Evolutionary conservation across 2,888 invertebrate genomes (phyloP).

Genomic region (Eledona agricola): DNA sequence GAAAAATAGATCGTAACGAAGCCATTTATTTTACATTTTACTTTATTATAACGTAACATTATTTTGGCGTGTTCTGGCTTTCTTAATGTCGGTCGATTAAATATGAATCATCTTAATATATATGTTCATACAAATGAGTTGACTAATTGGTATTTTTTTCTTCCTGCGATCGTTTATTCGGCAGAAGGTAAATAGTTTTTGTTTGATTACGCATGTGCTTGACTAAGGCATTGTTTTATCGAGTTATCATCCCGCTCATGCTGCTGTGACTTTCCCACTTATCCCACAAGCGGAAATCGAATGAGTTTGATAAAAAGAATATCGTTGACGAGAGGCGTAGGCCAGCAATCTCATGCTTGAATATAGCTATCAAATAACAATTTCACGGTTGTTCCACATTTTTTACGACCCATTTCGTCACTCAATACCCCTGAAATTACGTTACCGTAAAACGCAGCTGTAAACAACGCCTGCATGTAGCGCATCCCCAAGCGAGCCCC

Average conservation of each 20-base stretch:
- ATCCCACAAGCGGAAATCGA: slow-evolving; percentile 5
- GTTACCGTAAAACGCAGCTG: too few relatives aligned
- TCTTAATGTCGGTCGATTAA: neutral
- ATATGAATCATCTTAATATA: slow-evolving; percentile 1
- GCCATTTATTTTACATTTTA: too few relatives aligned
- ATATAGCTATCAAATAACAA: slow-evolving; percentile 7
- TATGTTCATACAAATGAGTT: neutral
- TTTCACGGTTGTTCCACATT: slow-evolving; percentile 11
- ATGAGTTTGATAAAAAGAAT: slow-evolving; percentile 1
- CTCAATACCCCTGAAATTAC: slow-evolving; percentile 3
- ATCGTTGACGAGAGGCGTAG: slow-evolving; percentile 5
- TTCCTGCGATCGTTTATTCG: slow-evolving; percentile 54
- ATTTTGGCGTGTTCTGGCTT: neutral
- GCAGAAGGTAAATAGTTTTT: slow-evolving; percentile 60
- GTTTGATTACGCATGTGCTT: slow-evolving; percentile 45
- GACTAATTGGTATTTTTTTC: slow-evolving; percentile 50
- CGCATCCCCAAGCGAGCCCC: neutral
- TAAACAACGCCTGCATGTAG: too few relatives aligned
- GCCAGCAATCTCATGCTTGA: slow-evolving; percentile 8
- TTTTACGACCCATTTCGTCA: slow-evolving; percentile 7
- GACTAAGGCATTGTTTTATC: slow-evolving; percentile 2
- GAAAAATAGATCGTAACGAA: too few relatives aligned
- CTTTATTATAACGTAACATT: too few relatives aligned
- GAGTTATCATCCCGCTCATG: neutral
- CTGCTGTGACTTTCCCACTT: neutral